Conservation (phyloP, 2,797 vertebrate species). For the Scolopax rusticola region DNA sequence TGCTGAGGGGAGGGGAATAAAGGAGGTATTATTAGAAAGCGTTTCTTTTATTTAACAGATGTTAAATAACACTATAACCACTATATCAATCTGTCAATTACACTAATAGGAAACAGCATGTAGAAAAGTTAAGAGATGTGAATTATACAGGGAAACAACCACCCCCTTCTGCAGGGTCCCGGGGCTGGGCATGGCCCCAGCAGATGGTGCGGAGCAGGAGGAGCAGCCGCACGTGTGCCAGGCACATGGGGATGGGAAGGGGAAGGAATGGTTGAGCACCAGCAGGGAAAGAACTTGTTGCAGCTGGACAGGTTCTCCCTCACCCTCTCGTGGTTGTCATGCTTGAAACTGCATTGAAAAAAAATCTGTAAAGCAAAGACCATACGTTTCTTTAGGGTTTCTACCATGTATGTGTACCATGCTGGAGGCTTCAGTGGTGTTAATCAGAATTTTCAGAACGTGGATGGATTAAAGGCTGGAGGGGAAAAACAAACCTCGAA, state of each 20-base stretch:
- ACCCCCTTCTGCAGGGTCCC: not conserved
- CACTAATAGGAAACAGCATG: slow-evolving; percentile 26
- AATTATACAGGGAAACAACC: not conserved
- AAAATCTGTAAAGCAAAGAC: not conserved
- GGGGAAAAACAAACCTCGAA: not conserved
- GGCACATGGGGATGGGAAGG: not conserved
- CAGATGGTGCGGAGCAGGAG: rapidly evolving
- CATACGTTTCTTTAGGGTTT: not conserved
- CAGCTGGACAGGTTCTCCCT: not conserved
- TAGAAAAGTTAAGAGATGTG: not conserved
- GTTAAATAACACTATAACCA: not conserved
- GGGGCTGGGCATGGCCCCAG: not conserved
- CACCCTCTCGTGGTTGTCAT: not conserved
- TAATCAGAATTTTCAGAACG: not conserved
- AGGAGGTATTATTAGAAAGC: slow-evolving; percentile 15
- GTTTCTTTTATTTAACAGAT: slow-evolving; percentile 46
- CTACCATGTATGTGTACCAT: not conserved
- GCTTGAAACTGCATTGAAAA: not conserved
- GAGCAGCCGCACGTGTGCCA: not conserved
- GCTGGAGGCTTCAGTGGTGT: not conserved
- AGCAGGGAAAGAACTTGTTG: not conserved
- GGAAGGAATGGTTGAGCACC: not conserved
- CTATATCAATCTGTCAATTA: slow-evolving; percentile 30
- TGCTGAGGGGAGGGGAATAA: slow-evolving; percentile 21
- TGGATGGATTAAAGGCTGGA: not conserved